Conservation (phyloP, 1,140 invertebrate genomes). For the Aplysia californica region DNA sequence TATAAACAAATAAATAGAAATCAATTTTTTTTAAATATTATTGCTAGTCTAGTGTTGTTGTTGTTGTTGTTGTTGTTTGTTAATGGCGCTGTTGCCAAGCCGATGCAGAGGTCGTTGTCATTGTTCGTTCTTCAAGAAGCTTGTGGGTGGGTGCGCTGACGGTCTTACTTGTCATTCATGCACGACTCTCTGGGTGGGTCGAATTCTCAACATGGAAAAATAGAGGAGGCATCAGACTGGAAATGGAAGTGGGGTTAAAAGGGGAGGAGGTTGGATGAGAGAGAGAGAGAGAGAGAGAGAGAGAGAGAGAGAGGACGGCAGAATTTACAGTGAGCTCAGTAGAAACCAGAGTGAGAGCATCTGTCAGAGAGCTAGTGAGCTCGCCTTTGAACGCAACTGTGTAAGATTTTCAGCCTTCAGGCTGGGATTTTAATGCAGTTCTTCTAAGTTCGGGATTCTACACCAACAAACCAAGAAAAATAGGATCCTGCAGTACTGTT, state of each 20-base stretch:
- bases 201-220: no score
- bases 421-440: neutral
- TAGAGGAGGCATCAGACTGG: neutral
- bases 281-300: constrained; percentile 14
- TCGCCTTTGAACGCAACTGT: neutral
- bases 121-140: neutral
- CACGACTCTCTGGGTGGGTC: no score
- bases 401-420: neutral
- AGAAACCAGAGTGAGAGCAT: neutral
- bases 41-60: no score
- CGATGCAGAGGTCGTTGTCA: no score
- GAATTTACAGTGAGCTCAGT: no score
- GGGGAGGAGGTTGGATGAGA: neutral
- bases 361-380: neutral
- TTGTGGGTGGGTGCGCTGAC: neutral
- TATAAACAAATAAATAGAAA: no score
- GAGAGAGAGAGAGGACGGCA: constrained; percentile 2
- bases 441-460: neutral
- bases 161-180: no score
- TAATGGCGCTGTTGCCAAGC: neutral
- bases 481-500: neutral
- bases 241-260: neutral
- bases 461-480: neutral
- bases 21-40: no score
- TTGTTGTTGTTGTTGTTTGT: neutral